Evolutionary conservation across 2,113 vertebrate genomes (phyloP).

Genomic region (Riparia riparia): DNA sequence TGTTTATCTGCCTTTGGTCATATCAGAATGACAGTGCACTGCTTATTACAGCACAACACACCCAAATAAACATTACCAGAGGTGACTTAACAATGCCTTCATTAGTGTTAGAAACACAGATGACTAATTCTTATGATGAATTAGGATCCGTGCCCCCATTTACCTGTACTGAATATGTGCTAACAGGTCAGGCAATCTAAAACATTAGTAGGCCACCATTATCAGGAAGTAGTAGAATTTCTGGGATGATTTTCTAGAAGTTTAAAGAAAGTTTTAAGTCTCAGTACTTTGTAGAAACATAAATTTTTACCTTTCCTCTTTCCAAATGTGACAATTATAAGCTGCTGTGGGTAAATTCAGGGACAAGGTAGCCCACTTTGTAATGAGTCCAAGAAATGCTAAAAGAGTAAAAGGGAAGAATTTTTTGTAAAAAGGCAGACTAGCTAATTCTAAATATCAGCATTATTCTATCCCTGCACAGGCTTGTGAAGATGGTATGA

Average conservation of each 20-base stretch:
- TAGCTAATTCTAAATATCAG: background rate
- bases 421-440: background rate
- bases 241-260: background rate
- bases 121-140: background rate
- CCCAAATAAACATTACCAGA: background rate
- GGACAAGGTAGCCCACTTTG: background rate
- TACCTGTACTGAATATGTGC: background rate
- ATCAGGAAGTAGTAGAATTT: background rate
- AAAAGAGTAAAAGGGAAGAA: background rate
- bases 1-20: background rate
- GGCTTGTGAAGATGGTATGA: background rate
- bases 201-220: background rate
- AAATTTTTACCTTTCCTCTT: background rate
- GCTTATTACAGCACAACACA: background rate
- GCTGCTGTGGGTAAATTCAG: background rate
- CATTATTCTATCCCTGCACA: background rate
- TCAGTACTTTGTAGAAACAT: background rate
- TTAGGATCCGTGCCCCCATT: background rate
- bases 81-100: background rate
- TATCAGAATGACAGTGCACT: background rate
- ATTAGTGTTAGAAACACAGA: background rate
- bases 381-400: background rate
- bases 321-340: background rate
- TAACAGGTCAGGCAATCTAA: background rate
- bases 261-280: background rate